Evolutionary conservation across 2,113 vertebrate species (phyloP), one percentile per base, ranked within the genome.

Genomic region (Carassius carassius): DNA sequence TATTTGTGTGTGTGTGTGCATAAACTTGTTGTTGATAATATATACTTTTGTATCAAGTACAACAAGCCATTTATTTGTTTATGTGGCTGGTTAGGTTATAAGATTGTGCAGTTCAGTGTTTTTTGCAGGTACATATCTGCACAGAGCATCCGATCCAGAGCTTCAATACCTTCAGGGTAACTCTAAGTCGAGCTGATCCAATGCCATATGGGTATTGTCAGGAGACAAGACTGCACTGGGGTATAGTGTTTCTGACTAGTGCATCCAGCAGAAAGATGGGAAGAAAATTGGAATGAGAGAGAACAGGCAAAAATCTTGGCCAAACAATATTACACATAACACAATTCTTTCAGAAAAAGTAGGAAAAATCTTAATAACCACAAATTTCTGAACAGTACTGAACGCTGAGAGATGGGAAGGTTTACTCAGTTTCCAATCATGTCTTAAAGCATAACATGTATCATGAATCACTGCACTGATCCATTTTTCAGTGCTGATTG

Each of bases 171-270:
- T 82, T 72, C 21, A 82, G 78, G 79, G 56, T 51, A 74, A 19
- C 69, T 62, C 84, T 81, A 74, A 81, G 78, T 14, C 84, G 41
- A 54, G 78, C 69, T 75, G 67, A 85, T 75, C 84, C 84, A 56
- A 56, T 72, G 60, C 78, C 78, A 85, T 70, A 51, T 84, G 83
- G 83, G 75, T 49, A 74, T 56, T 25, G 56, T 41, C 51, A 41
- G 76, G 83, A 78, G 49, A 60, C 62, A 63, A 41, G 37, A 51
- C 16, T 51, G 29, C 23, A 70, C 19, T 56, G 49, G 51, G 49
- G 72, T 67, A 70, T 56, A 72, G 51, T 51, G 62, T 69, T 69
- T 81, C 25, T 35, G 79, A 69, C 62, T 81, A 13, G 16, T 49
- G 62, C 5, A 67, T 23, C 11, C 23, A 76, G 56, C 12, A 32